Evolutionary conservation across 2,113 vertebrate species (phyloP), one percentile per base, ranked within the genome.

Genomic region (Hippocampus comes): DNA sequence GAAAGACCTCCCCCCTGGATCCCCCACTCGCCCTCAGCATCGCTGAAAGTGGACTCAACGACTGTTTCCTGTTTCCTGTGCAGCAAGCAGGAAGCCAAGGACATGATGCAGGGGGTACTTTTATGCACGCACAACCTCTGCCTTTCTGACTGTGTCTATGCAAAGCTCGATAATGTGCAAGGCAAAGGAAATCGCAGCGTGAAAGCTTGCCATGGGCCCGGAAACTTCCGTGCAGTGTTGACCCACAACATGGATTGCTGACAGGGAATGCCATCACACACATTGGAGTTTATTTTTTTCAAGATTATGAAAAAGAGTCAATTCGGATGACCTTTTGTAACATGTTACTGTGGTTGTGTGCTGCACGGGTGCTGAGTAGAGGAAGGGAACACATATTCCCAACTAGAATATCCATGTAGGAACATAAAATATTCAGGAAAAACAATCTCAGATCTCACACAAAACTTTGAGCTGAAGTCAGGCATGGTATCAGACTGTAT

Each of bases 21-120:
- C 12, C 12, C 10, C 6, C 14, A 15, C 0, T 27, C 23, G 18
- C 38, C 63, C 20, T 14, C 43, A 18, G 64, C 12, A 4, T 23
- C 8, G 42, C 43, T 66, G 27, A 17, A 66, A 66, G 64, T 66
- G 64, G 42, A 43, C 42, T 27, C n/a, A 48, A 66, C 14, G 42
- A 48, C 64, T 9, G 5, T 46, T 66, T 66, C 64, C 64, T 66
- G 43, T 66, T 66, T 66, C 43, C 64, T 48, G n/a, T 27, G 23
- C n/a, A 11, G 21, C 43, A 48, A 2, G 41, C 63, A 27, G 64
- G 42, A 66, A 66, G 42, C 64, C 42, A 48, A 48, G 64, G 14
- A 18, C 64, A 48, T 27, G 14, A 66, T 48, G 14, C 64, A 27
- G 64, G 64, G 64, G 42, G 21, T 48, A 66, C 59, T 25, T 66